These are phyloP conservation scores for Pachliopta kotzebuea DNA, from an alignment of 2,888 invertebrate genomes.

Conservation along the genomic window DNA sequence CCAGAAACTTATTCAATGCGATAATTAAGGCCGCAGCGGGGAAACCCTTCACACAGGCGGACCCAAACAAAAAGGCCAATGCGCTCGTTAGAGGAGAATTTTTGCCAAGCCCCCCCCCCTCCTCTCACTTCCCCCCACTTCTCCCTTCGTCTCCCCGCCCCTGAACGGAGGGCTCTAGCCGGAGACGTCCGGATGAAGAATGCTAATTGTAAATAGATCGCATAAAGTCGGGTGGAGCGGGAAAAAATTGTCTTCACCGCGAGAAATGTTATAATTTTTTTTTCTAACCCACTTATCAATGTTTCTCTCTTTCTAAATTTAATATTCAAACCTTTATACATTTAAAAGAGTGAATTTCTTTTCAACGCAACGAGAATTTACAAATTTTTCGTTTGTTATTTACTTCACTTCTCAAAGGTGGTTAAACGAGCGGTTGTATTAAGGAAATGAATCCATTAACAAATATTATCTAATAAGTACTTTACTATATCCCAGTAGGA, in stretches of 20 bases:
- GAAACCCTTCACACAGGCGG: constrained; percentile 56
- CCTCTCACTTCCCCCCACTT: too few relatives aligned
- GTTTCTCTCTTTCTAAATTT: constrained; percentile 12
- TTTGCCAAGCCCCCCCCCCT: constrained; percentile 53
- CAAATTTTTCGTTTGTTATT: constrained; percentile 10
- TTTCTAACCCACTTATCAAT: constrained; percentile 7
- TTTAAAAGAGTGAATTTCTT: constrained; percentile 3
- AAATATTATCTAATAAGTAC: neutral
- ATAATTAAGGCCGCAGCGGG: constrained; percentile 56
- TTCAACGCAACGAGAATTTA: neutral
- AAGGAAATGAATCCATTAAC: constrained; percentile 13
- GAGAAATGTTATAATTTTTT: neutral
- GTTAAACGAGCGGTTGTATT: constrained; percentile 7
- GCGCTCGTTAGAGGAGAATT: constrained; percentile 58
- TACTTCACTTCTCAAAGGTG: constrained; percentile 15
- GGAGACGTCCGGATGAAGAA: constrained; percentile 50
- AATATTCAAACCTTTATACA: constrained; percentile 14
- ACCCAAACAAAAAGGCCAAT: constrained; percentile 70
- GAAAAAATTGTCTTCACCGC: constrained; percentile 1
- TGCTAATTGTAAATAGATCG: constrained; percentile 60
- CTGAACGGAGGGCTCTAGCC: constrained; percentile 37
- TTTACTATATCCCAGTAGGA: neutral
- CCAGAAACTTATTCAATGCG: constrained; percentile 55
- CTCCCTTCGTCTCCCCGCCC: too few relatives aligned
- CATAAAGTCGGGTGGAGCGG: constrained; percentile 39